Evolutionary conservation across 2,113 vertebrate species (phyloP), one percentile per base, ranked within the genome.

Genomic region (Dipodomys merriami): DNA sequence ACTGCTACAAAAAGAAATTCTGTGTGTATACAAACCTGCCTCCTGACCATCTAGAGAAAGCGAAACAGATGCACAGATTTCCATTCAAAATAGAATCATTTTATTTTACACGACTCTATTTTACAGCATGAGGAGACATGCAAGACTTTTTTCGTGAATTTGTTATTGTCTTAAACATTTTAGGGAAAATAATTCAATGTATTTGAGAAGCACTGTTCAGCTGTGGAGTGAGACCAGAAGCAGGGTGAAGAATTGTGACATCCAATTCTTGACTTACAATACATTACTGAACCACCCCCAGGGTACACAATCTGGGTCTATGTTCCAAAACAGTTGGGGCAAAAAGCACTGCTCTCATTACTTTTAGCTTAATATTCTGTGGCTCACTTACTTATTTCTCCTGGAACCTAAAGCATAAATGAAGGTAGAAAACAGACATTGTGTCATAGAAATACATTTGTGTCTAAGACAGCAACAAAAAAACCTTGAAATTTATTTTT

Each of bases 171-270:
- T 81, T 67, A 90, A 82, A 57, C 39, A 30, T 57, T 29, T 77
- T 71, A 57, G 13, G 33, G 27, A 30, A 90, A 82, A 65, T 65
- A 86, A 92, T 76, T 86, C 72, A 73, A 93, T 81, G 76, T 65
- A 30, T 35, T 30, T 53, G 81, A 57, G 16, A 92, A 25, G 7
- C 3, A 60, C 8, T n/a, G 30, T n/a, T 89, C 57, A 68, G 8
- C 39, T 5, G 1, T 53, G 60, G 15, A 84, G 18, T 74, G 65
- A 80, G 27, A 30, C 6, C 0, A 19, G 30, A 9, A 74, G 16
- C 25, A 78, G 77, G 65, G 7, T 29, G 67, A 85, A 39, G 16
- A 33, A 46, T 15, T 77, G 20, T 73, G 67, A 25, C 1, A 8
- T 57, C 23, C 62, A 72, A 1, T 84, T 16, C n/a, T 57, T 91